Percentiles rank a stretch among this genome's conserved stretches.
Evolutionary conservation across 2,797 vertebrate species (phyloP).

Genomic region (Strix occidentalis): DNA sequence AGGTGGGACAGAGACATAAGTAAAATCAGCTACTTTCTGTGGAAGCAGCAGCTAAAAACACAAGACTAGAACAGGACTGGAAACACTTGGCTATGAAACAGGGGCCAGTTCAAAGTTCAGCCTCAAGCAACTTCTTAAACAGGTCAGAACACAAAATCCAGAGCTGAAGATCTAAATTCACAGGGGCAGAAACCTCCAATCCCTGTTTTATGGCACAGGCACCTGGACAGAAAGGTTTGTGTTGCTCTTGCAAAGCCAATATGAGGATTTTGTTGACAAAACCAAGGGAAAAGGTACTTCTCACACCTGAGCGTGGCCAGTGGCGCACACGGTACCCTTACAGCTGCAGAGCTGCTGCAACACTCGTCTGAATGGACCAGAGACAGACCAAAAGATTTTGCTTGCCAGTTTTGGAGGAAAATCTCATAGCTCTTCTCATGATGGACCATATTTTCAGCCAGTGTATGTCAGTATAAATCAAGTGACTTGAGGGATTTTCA

Average conservation of each 20-base stretch:
- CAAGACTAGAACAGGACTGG: not conserved
- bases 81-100: not conserved
- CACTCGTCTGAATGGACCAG: not conserved
- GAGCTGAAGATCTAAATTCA: not conserved
- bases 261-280: not conserved
- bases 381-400: not conserved
- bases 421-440: not conserved
- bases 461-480: not conserved
- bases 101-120: not conserved
- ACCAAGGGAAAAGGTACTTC: not conserved
- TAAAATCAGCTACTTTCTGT: not conserved
- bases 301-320: not conserved
- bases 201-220: not conserved
- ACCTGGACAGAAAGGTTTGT: not conserved
- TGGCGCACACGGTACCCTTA: not conserved
- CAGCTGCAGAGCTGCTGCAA: not conserved
- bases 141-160: not conserved
- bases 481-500: not conserved
- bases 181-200: not conserved
- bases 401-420: not conserved
- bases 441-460: not conserved
- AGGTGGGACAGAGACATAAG: not conserved
- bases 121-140: not conserved
- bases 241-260: not conserved
- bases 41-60: not conserved